Evolutionary conservation across 2,797 vertebrate species (phyloP).

Genomic region (Remorina albescens): DNA sequence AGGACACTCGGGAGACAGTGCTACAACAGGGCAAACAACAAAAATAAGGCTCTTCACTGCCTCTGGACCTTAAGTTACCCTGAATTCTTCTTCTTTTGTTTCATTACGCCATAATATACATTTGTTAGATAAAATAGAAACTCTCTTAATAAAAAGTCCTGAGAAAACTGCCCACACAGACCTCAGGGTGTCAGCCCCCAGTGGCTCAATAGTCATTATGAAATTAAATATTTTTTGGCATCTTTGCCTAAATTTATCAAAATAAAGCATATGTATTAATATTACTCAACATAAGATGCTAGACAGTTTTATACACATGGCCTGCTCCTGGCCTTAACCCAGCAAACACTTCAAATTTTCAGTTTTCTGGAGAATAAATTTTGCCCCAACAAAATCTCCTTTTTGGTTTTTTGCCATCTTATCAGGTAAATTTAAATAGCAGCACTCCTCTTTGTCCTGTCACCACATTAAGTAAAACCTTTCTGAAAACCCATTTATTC

Average conservation of each 20-base stretch:
- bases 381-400: background rate
- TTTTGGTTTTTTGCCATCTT: background rate
- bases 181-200: too few species aligned
- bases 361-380: background rate
- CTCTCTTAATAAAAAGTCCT: too few species aligned
- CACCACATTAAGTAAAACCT: constrained; percentile 34
- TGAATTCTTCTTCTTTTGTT: background rate
- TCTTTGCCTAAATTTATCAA: background rate
- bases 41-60: background rate
- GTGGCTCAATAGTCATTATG: too few species aligned
- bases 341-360: too few species aligned
- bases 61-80: background rate
- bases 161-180: too few species aligned
- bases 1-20: background rate
- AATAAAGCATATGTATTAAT: too few species aligned
- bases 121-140: too few species aligned
- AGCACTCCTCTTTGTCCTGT: background rate
- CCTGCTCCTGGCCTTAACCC: background rate
- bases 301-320: background rate
- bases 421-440: background rate
- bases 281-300: background rate
- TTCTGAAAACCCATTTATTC: constrained; percentile 74
- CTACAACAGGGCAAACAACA: constrained; percentile 16
- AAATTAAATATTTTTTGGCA: background rate
- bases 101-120: background rate